Base-by-base conservation (phyloP, 2,113 vertebrate species). In the Lophura nycthemera region DNA sequence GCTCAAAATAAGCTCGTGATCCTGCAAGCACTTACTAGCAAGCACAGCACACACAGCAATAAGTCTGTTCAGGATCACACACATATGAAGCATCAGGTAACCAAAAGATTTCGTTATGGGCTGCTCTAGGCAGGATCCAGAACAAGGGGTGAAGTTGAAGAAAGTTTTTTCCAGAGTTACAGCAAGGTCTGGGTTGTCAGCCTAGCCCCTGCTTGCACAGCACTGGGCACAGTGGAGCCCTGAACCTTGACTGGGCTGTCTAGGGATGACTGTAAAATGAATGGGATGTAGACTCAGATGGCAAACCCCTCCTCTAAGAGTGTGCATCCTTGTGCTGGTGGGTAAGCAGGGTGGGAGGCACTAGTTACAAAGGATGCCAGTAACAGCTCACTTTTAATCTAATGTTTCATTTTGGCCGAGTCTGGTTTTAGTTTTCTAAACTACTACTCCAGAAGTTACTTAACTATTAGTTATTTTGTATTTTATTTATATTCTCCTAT, bases 351-450 rank as follows among this genome's bases (percentile, higher is more conserved):
- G 42, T 56, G 20, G 20, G 43, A 79, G 13, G 48, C 40, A 78
- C 34, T 27, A 36, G 12, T 48, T 25, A 34, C 17, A 14, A 43
- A 34, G 81, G 87, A 59, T 65, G 65, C 34, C 48, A 8, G 4
- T 50, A 57, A 91, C 89, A 74, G 32, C 48, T 88, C 8, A 16
- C 47, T 88, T 95, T 92, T 80, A 79, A 88, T 81, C 38, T 83
- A 83, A 75, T 52, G 42, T 84, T 84, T 94, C 15, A 94, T 95
- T 95, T 96, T 76, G 88, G n/a, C n/a, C 95, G 81, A 63, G 34
- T 69, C 79, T 78, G 59, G n/a, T 75, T 97, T 96, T 96, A 63
- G 29, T 83, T 96, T 93, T 85, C 38, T n/a, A n/a, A n/a, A n/a
- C n/a, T n/a, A 19, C 73, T 57, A 77, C 24, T 70, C 61, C 32